Conservation (phyloP, 2,797 vertebrate species). For the Characodon lateralis region DNA sequence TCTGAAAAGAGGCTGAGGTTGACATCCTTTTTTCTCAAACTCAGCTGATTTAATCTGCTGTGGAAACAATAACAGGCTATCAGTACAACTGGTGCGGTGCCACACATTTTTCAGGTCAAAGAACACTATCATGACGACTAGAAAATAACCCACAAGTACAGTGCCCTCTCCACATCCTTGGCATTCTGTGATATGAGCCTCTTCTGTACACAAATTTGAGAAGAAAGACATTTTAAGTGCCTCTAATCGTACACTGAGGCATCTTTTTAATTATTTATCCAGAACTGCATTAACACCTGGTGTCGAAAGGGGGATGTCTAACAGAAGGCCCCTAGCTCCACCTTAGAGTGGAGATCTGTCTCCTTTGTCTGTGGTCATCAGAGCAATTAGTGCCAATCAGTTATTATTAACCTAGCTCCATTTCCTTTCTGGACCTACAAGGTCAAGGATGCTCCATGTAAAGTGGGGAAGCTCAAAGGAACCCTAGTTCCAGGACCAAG, state of each 20-base stretch:
- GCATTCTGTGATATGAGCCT: neutral
- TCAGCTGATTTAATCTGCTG: constrained; percentile 64
- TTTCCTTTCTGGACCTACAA: neutral
- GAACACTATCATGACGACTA: constrained; percentile 7
- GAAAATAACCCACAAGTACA: constrained; percentile 4
- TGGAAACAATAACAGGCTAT: constrained; percentile 55
- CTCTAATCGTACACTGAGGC: no score
- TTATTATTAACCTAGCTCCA: neutral
- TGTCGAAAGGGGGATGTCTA: neutral
- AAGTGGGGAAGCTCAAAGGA: neutral
- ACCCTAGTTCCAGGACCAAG: no score
- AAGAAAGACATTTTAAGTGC: neutral
- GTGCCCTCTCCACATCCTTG: neutral
- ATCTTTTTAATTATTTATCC: neutral
- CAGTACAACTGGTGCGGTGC: constrained; percentile 19
- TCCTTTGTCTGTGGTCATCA: neutral
- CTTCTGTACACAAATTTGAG: neutral
- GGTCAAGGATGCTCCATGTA: neutral
- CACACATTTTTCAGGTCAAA: constrained; percentile 33
- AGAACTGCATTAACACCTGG: neutral
- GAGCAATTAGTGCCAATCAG: neutral
- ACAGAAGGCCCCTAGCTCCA: neutral
- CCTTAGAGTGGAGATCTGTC: neutral
- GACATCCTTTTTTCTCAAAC: constrained; percentile 57
- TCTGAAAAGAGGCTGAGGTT: constrained; percentile 10